Base-by-base conservation (phyloP, 2,113 vertebrate species). In the Cyrtonyx montezumae region DNA sequence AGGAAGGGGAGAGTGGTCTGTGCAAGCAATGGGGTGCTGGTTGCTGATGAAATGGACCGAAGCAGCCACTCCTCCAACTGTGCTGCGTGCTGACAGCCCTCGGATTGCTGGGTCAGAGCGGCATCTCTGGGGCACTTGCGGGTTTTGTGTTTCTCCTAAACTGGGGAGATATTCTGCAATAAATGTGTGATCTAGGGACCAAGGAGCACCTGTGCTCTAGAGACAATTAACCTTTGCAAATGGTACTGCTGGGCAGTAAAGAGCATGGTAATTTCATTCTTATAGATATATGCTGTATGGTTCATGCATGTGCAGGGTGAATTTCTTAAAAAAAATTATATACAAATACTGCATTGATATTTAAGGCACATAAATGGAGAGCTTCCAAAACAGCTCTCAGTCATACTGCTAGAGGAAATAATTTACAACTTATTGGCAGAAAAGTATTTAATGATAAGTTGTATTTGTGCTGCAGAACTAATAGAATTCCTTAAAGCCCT, bases 71-170 rank as follows among this genome's bases (percentile, higher is more conserved):
- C 26, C 56, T 84, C 28, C 34, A 69, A 3, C 4, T 51, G 7
- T 53, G 1, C 32, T 76, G 20, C 40, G 71, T 30, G 32, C 2
- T 36, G 17, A 28, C 49, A 76, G 21, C 26, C 19, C 20, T 48
- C 22, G 48, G 66, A 25, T 12, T 90, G 69, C 59, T 20, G 22
- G 49, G 12, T 19, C 21, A 84, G 67, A 36, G 36, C 2, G 4
- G 51, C 0, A 2, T 26, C 2, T 12, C 51, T 22, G 34, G 12
- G 36, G 34, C 0, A 1, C 0, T 1, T 37, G 23, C 20, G 26
- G 40, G 9, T 42, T 87, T 81, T 53, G 9, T 69, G 13, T 69
- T 93, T 81, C 70, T 82, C 10, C 40, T 58, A 45, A 53, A 87
- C 13, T 9, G 36, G 26, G 30, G 43, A 84, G 34, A 59, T 82